phyloP scores from a whole-genome alignment of 2,888 invertebrate genomes.

The Acrobasis repandana region DNA sequence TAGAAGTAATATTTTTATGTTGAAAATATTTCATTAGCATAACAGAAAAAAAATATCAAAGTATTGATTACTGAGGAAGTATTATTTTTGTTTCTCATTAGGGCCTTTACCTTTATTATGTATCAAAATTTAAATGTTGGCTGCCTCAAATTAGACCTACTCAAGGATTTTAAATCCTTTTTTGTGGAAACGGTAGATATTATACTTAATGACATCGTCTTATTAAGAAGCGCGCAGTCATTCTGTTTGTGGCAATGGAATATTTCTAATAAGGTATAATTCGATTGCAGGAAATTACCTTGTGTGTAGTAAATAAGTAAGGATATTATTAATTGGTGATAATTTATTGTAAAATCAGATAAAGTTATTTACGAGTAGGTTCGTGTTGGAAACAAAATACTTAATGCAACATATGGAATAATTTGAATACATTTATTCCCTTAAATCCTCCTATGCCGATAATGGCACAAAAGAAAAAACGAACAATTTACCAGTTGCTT shows the following conservation, averaged over 20 bases:
- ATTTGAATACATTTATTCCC: no score
- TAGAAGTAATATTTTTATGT: no score
- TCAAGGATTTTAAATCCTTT: background rate
- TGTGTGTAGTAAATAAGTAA: background rate
- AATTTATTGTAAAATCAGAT: background rate
- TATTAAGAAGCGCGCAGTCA: background rate
- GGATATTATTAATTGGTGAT: conserved; percentile 7
- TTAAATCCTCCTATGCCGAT: no score
- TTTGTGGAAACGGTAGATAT: background rate
- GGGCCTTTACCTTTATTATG: background rate
- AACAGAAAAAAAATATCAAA: no score
- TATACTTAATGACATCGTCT: background rate
- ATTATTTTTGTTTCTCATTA: conserved; percentile 6
- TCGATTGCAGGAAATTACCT: conserved; percentile 14
- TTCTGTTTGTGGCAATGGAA: conserved; percentile 3
- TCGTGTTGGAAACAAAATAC: no score
- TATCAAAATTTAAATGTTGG: background rate
- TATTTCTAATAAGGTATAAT: conserved; percentile 7
- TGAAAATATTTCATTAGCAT: no score
- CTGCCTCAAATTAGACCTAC: background rate
- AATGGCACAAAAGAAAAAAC: no score
- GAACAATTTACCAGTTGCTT: no score
- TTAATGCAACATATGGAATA: no score
- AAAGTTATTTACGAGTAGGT: no score
- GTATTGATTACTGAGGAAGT: background rate